These are phyloP conservation scores for Drosophila helvetica DNA, from an alignment of 2,888 invertebrate species.

Conservation along the genomic window DNA sequence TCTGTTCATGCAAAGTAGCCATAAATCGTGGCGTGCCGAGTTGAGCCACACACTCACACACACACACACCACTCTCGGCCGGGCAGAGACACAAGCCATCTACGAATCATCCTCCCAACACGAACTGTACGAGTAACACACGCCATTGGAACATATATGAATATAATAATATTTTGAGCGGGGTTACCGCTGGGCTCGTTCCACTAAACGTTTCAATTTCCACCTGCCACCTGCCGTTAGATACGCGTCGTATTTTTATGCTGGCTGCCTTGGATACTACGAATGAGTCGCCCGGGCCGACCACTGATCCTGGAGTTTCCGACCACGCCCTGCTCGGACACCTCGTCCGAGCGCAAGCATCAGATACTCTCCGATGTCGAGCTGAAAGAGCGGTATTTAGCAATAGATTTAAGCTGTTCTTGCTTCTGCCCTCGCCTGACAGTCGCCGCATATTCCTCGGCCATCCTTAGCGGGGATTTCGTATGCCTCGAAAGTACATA, in stretches of 20 bases:
- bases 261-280: constrained; percentile 98
- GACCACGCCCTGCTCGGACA: constrained; percentile 85
- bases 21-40: constrained; percentile 67
- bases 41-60: constrained; percentile 47
- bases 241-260: constrained; percentile 96
- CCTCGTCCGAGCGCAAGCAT: constrained; percentile 88
- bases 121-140: constrained; percentile 47
- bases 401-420: background rate
- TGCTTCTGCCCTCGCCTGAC: background rate
- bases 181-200: constrained; percentile 48
- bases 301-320: constrained; percentile 84
- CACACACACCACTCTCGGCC: constrained; percentile 42
- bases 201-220: constrained; percentile 74
- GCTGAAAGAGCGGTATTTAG: constrained; percentile 89
- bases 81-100: constrained; percentile 20
- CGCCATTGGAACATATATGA: constrained; percentile 61
- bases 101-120: constrained; percentile 28
- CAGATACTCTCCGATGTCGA: constrained; percentile 92
- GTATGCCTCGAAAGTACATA: too few species aligned
- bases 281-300: constrained; percentile 93
- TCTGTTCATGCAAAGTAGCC: constrained; percentile 67
- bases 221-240: constrained; percentile 84
- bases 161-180: constrained; percentile 28
- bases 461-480: background rate
- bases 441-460: background rate